Percentiles rank a stretch among this genome's conserved stretches.
Conservation (phyloP, 2,797 vertebrate species). For the Lophius americanus region DNA sequence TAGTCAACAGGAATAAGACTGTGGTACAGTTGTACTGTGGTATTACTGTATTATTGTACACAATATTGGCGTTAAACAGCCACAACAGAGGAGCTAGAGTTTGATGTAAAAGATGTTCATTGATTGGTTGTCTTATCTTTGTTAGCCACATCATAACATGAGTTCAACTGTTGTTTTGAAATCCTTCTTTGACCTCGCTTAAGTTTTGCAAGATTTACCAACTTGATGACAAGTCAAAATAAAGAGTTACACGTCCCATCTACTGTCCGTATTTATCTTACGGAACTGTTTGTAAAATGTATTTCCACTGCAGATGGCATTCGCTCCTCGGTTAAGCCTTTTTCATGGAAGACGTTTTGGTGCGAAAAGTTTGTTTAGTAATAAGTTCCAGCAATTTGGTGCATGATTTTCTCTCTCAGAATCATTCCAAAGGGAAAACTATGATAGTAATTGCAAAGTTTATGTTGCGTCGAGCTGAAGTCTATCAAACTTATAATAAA, state of each 20-base stretch:
- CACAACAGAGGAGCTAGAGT: conserved; percentile 1
- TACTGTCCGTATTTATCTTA: background rate
- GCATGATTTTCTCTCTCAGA: background rate
- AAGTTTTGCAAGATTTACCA: background rate
- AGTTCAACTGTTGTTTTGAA: conserved; percentile 3
- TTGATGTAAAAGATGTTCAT: background rate
- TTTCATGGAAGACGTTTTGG: background rate
- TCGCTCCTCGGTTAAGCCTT: background rate
- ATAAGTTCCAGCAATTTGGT: background rate
- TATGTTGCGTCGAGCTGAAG: too few relatives aligned
- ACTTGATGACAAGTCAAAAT: background rate
- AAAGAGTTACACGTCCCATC: background rate
- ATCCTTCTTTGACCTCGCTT: background rate
- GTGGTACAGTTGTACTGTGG: background rate
- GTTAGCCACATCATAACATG: conserved; percentile 1
- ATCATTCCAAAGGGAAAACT: background rate
- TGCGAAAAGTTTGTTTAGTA: background rate
- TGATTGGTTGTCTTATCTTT: conserved; percentile 26
- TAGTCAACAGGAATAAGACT: background rate
- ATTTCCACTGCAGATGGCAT: background rate
- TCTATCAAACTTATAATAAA: too few relatives aligned
- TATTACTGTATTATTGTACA: too few relatives aligned
- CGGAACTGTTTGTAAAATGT: background rate
- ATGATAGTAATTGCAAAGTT: too few relatives aligned
- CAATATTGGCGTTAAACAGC: background rate